Evolutionary conservation across 2,888 invertebrate species (phyloP), one percentile per base, ranked within the genome.

Genomic region (Seladonia tumulorum): DNA sequence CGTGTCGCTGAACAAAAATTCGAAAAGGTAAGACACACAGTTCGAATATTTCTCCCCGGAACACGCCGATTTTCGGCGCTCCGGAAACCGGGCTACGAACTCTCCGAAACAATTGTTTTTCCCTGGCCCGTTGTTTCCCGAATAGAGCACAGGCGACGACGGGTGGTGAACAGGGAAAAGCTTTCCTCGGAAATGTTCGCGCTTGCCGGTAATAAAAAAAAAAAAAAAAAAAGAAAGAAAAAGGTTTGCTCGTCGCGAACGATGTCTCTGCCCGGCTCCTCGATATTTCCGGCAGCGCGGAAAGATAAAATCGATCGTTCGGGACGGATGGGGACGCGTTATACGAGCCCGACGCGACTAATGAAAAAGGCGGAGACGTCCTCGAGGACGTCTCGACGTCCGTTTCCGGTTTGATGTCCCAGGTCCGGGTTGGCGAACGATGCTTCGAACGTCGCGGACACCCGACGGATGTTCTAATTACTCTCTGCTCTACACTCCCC

Each of bases 391-490:
- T 74, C 57, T 49, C 47, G 22, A 18, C 22, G 35, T 18, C 22
- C 18, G 45, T 22, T 47, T 71, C 14, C 35, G 4, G 47, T 79
- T 73, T 66, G 76, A 79, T 47, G 70, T 39, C 16, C 12, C 47
- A 39, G 53, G 70, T 80, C 76, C 47, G 35, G 35, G 73, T 8
- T 63, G 79, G 53, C 71, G 29, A 63, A 63, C 29, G 29, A 80
- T 77, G 70, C 57, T 53, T 60, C 77, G 71, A 66, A 75, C 60
- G 49, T 85, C 42, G 60, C 76, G 66, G 78, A 68, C 81, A 29
- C n/a, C 66, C 42, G 29, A 14, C 72, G 75, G 76, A 78, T 80
- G 72, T 83, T 88, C 88, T 89, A 89, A 89, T 89, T 90, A 90
- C 81, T 76, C 71, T 42, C 35, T 57, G 60, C 76, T 79, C 18